Evolutionary conservation across 2,797 vertebrate species (phyloP), one percentile per base, ranked within the genome.

Genomic region (Petrocephalus schoutedeni): DNA sequence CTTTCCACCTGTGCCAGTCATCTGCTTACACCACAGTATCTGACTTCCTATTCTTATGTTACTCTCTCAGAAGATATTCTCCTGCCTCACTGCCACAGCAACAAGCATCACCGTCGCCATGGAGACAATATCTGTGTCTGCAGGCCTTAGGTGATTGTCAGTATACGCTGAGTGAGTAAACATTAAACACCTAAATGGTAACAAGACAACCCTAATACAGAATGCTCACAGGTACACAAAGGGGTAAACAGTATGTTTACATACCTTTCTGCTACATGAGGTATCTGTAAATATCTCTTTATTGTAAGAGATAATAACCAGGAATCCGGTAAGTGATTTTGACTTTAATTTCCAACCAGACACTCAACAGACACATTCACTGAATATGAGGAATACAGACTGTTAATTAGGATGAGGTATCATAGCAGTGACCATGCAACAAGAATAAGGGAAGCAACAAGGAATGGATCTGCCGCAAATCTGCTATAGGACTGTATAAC

Each of bases 71-170:
- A 49, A 49, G 45, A 45, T 61, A 82, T 88, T 67, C 59, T 59
- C 51, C 74, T 74, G 45, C 77, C 9, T 86, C 61, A 36, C 87
- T 71, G 36, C 88, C 90, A 91, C 88, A 10, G 89, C 89, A 89
- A 89, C 90, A 86, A 86, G 89, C 87, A 87, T 92, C 85, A 82
- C 51, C 36, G 61, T 92, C 88, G 36, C 91, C 90, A 91, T 92
- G 90, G 91, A 88, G 87, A 92, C 90, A 80, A 51, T 14, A 85
- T 86, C 57, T 83, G 51, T 74, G 85, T 87, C 88, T 54, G 80
- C 14, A n/a, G 89, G 87, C 89, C 49, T 90, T 89, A 84, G 87
- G 82, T 67, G 59, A 41, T 82, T 49, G 74, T 84, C 16, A 57
- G 32, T 85, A 41, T 36, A 86, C 59, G 61, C 9, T 58, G 49